These are phyloP conservation scores for Anguilla rostrata DNA, from an alignment of 2,113 vertebrate genomes.

Conservation along the genomic window DNA sequence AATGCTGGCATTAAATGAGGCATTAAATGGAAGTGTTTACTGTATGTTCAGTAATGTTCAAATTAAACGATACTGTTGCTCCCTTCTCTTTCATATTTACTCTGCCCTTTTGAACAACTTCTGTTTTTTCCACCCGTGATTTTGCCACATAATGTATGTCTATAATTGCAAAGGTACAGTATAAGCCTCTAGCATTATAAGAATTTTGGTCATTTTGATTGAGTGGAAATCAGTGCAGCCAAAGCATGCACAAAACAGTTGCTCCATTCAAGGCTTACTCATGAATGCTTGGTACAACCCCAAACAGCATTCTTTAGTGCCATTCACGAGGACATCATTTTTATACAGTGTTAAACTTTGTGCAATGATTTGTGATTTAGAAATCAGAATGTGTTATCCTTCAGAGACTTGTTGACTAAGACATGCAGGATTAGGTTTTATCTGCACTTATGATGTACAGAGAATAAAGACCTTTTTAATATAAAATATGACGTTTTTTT, in stretches of 20 bases:
- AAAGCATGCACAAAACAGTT: background rate
- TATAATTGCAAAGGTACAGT: too few relatives aligned
- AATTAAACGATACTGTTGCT: background rate
- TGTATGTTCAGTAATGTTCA: background rate
- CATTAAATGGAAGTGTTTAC: background rate
- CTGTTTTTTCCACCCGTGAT: background rate
- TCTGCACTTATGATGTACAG: background rate
- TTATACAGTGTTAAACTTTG: background rate
- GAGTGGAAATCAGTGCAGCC: background rate
- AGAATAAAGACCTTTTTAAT: too few relatives aligned
- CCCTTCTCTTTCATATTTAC: background rate
- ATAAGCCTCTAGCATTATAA: background rate
- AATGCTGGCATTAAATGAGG: too few relatives aligned
- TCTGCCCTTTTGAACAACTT: background rate
- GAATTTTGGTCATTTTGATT: background rate
- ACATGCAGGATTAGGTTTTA: background rate
- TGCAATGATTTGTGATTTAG: background rate
- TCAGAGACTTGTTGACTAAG: background rate
- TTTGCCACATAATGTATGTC: background rate
- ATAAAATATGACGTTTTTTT: too few relatives aligned
- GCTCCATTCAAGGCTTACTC: background rate
- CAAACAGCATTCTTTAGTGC: background rate
- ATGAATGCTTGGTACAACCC: constrained; percentile 1
- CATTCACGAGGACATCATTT: background rate
- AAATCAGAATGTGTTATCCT: background rate